Evolutionary conservation across 2,113 vertebrate genomes (phyloP).

Genomic region (Paracanthobrama guichenoti): DNA sequence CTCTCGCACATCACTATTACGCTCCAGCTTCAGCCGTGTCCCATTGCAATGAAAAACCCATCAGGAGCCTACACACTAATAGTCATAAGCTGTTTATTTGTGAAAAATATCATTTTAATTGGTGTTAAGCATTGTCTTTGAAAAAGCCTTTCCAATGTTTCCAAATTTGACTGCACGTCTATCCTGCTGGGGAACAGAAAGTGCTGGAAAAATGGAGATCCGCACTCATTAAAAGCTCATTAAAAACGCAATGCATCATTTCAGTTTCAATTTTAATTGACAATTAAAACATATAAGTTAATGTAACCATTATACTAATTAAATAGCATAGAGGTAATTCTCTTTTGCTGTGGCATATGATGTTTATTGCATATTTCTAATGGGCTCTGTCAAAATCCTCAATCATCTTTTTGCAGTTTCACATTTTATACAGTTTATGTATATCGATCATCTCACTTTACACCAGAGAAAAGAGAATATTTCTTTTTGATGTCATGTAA

Average conservation of each 20-base stretch:
- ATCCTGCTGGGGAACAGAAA: conserved; percentile 62
- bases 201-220: conserved; percentile 66
- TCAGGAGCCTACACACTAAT: conserved; percentile 49
- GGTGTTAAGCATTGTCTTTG: conserved; percentile 50
- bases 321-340: conserved; percentile 67
- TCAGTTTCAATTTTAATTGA: conserved; percentile 71
- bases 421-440: conserved; percentile 8
- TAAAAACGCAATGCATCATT: conserved; percentile 74
- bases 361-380: conserved; percentile 67
- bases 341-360: conserved; percentile 62
- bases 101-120: conserved; percentile 55
- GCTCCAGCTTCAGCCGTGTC: conserved; percentile 9
- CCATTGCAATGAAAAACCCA: conserved; percentile 41
- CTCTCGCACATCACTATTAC: conserved; percentile 1
- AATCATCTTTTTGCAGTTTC: conserved; percentile 40
- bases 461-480: neutral
- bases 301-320: conserved; percentile 74
- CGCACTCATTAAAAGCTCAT: conserved; percentile 74
- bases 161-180: conserved; percentile 47
- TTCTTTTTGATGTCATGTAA: neutral
- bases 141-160: conserved; percentile 51
- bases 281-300: conserved; percentile 74
- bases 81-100: conserved; percentile 58
- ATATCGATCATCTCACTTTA: conserved; percentile 17
- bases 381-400: conserved; percentile 53